A percentile compares a stretch with the other conserved stretches of the same genome.
phyloP scores from a whole-genome alignment of 2,113 vertebrate genomes.

The Nymphicus hollandicus region DNA sequence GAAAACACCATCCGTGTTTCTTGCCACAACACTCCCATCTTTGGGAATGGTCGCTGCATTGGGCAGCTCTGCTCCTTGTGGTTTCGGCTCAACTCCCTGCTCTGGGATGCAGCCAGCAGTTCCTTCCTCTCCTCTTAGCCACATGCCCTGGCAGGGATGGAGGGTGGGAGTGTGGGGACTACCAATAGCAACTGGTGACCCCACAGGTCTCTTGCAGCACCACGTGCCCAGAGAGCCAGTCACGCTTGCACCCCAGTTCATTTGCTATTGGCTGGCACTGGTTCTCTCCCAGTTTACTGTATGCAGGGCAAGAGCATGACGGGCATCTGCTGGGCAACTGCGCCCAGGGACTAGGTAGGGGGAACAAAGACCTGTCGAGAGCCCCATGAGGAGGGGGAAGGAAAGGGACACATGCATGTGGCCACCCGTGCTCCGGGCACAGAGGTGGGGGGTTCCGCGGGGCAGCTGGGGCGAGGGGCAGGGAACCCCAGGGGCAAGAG shows the following conservation, averaged over 20 bases:
- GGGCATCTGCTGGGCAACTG: not conserved
- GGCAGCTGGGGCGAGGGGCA: too few relatives aligned
- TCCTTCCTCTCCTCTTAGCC: not conserved
- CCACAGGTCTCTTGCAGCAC: rapidly evolving
- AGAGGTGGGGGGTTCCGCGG: not conserved
- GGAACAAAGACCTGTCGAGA: rapidly evolving
- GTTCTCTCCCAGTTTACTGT: not conserved
- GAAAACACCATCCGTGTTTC: rapidly evolving
- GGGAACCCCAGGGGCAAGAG: too few relatives aligned
- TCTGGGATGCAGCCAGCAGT: not conserved
- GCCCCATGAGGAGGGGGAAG: too few relatives aligned
- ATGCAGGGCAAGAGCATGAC: not conserved
- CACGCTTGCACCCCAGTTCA: rapidly evolving
- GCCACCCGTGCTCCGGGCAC: not conserved
- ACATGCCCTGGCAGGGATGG: not conserved
- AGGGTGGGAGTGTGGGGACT: not conserved
- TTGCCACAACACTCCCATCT: too few relatives aligned
- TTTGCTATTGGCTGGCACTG: rapidly evolving
- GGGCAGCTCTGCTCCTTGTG: not conserved
- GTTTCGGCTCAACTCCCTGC: not conserved
- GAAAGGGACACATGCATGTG: not conserved
- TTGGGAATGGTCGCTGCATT: not conserved
- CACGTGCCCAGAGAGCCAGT: rapidly evolving
- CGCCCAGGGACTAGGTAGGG: not conserved
- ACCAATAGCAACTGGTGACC: not conserved